These are phyloP conservation scores for Sphenopsis melanotis DNA, from an alignment of 2,797 vertebrate species.

Conservation along the genomic window DNA sequence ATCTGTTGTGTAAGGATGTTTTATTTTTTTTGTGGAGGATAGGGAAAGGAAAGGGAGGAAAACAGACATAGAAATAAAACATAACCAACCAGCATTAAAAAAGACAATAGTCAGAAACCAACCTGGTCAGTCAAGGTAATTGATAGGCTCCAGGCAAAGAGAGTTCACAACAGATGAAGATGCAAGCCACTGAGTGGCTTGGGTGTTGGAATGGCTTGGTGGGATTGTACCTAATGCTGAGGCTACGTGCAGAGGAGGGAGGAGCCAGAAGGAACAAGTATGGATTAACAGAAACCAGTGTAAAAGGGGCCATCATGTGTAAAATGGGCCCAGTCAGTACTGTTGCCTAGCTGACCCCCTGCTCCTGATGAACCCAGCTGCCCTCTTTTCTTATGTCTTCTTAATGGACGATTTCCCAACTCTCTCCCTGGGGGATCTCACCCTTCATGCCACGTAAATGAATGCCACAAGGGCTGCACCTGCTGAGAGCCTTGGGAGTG, in stretches of 20 bases:
- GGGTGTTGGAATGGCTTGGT: accelerated
- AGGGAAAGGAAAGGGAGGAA: not conserved
- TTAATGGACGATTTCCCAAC: not conserved
- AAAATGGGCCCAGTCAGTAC: not conserved
- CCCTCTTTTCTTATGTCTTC: not conserved
- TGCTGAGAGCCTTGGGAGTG: not conserved
- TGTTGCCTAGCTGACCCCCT: not conserved
- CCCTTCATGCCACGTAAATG: not conserved
- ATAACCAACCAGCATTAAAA: not conserved
- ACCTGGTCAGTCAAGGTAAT: not conserved
- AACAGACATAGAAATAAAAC: not conserved
- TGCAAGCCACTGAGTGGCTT: not conserved
- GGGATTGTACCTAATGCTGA: not conserved
- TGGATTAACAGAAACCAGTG: not conserved
- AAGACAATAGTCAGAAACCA: not conserved
- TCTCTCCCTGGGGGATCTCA: not conserved
- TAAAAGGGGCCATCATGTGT: not conserved
- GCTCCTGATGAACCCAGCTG: not conserved
- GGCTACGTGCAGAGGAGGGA: not conserved
- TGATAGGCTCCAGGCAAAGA: not conserved
- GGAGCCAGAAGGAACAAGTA: not conserved
- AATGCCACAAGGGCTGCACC: not conserved
- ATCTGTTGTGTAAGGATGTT: not conserved
- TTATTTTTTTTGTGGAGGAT: not conserved
- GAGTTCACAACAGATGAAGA: not conserved